A percentile compares a stretch with the other conserved stretches of the same genome.
These are phyloP conservation scores for Mergus octosetaceus DNA, from an alignment of 2,797 vertebrate species.

Conservation along the genomic window DNA sequence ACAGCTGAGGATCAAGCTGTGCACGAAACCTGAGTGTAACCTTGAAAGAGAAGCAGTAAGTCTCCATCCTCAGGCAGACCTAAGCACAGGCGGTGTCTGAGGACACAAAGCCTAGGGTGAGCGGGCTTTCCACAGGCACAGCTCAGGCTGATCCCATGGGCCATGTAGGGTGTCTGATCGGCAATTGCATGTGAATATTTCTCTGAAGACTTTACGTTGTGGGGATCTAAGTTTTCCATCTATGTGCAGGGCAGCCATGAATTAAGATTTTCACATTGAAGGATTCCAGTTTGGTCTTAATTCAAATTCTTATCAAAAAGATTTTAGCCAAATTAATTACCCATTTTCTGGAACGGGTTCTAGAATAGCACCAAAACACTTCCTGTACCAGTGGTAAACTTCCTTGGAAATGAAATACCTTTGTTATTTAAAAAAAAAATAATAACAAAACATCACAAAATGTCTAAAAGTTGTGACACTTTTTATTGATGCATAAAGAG, in stretches of 20 bases:
- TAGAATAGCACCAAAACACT: background rate
- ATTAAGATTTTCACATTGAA: background rate
- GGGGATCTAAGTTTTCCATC: background rate
- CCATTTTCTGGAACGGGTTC: background rate
- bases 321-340: background rate
- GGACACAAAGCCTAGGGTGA: fast-evolving
- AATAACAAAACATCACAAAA: background rate
- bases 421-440: background rate
- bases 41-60: background rate
- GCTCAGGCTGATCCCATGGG: background rate
- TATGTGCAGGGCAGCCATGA: background rate
- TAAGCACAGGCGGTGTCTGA: background rate
- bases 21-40: background rate
- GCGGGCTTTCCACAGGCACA: background rate
- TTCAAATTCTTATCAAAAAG: background rate
- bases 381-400: background rate
- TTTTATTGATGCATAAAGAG: background rate
- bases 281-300: background rate
- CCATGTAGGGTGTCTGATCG: background rate
- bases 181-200: background rate
- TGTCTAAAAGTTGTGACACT: background rate
- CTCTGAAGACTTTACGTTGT: background rate
- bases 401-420: background rate
- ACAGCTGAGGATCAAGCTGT: background rate
- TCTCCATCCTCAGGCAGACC: background rate